These are phyloP conservation scores for Callopanchax toddi DNA, from an alignment of 2,113 vertebrate species.

Conservation along the genomic window DNA sequence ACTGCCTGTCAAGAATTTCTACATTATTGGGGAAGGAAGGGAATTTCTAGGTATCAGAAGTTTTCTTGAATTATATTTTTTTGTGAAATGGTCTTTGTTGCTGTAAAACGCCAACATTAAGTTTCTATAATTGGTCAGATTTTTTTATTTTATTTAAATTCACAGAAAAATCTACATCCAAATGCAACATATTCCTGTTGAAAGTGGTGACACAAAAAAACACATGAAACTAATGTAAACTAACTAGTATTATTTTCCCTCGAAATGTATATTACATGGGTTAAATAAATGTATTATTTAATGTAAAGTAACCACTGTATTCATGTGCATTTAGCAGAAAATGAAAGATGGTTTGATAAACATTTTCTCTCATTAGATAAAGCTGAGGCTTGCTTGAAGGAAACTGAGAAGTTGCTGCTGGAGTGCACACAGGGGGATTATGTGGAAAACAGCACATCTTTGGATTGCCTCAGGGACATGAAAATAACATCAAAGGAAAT, in stretches of 20 bases:
- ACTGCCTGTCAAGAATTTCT: slow-evolving; percentile 83
- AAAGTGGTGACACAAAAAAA: no score
- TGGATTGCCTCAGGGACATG: slow-evolving; percentile 65
- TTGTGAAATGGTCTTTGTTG: not conserved
- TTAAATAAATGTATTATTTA: not conserved
- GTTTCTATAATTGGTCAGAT: no score
- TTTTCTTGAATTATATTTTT: not conserved
- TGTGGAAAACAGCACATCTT: slow-evolving; percentile 49
- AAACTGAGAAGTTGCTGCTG: slow-evolving; percentile 68
- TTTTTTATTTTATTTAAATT: no score
- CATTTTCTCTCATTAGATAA: slow-evolving; percentile 44
- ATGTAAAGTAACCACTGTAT: not conserved
- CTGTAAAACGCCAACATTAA: not conserved
- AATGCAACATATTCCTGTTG: no score
- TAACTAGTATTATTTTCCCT: not conserved
- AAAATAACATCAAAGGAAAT: slow-evolving; percentile 66
- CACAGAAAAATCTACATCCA: no score
- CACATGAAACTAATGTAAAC: not conserved
- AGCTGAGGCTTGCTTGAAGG: slow-evolving; percentile 66
- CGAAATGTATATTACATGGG: not conserved
- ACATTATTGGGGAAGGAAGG: slow-evolving; percentile 75
- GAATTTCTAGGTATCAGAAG: slow-evolving; percentile 81
- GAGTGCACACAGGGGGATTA: slow-evolving; percentile 58
- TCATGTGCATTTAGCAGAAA: not conserved
- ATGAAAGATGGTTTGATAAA: not conserved